A percentile compares a stretch with the other conserved stretches of the same genome.
Conservation (phyloP, 2,888 invertebrate genomes). For the Scaeva pyrastri region DNA sequence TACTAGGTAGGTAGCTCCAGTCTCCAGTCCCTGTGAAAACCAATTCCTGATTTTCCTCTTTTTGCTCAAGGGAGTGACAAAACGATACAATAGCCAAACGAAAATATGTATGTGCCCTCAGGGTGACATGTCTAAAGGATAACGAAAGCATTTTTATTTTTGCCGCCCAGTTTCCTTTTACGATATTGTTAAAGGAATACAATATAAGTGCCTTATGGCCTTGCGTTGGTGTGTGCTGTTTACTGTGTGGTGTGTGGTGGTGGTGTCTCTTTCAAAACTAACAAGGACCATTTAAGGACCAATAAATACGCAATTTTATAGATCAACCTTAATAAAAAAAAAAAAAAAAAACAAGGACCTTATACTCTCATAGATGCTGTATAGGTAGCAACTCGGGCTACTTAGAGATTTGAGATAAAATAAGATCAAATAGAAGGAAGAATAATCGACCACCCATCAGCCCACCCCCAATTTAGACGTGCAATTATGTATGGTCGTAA, state of each 20-base stretch:
- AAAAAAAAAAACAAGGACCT: conserved; percentile 42
- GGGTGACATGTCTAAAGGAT: conserved; percentile 75
- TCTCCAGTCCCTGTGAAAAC: conserved; percentile 16
- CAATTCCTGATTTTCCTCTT: conserved; percentile 55
- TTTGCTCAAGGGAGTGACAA: conserved; percentile 67
- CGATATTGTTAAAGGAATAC: conserved; percentile 73
- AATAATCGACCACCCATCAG: conserved; percentile 60
- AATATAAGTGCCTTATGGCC: conserved; percentile 69
- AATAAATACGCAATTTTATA: conserved; percentile 79
- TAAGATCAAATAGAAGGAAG: conserved; percentile 32
- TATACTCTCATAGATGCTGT: conserved; percentile 42
- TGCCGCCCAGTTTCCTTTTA: conserved; percentile 71
- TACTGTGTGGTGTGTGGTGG: too few species aligned
- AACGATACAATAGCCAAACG: conserved; percentile 70
- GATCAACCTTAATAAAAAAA: conserved; percentile 76
- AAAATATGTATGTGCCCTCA: conserved; percentile 67
- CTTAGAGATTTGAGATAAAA: conserved; percentile 55
- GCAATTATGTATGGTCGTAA: conserved; percentile 72
- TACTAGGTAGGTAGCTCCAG: too few species aligned
- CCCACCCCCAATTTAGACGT: conserved; percentile 36
- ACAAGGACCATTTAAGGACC: conserved; percentile 78
- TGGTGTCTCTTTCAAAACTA: conserved; percentile 71
- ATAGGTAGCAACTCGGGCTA: not conserved
- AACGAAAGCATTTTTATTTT: conserved; percentile 74
- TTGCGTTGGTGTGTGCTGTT: conserved; percentile 22